Base-by-base conservation (phyloP, 2,797 vertebrate genomes). In the Setipinna tenuifilis region DNA sequence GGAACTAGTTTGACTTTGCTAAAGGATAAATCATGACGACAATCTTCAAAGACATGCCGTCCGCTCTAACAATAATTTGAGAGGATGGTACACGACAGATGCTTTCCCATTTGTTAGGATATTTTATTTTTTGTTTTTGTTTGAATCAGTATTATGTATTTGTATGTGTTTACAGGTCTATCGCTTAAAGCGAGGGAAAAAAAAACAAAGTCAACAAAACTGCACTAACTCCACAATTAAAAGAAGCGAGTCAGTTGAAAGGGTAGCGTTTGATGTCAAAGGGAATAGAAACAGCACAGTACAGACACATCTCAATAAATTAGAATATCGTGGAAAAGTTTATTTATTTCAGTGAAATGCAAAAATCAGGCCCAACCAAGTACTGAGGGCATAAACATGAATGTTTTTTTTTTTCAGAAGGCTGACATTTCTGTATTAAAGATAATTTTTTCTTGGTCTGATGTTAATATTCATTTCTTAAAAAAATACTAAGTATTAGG, bases 91-190 rank as follows among this genome's bases (percentile, higher is more conserved):
- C 68, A 75, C 10, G 6, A 41, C 68, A 75, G 71, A 41, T 31
- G 3, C 17, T 75, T 31, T 75, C 0, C 25, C 68, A 41, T 75
- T 31, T 75, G 35, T 78, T 6, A 41, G 1, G 35, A 41, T 41
- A 16, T 23, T 9, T 25, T 25, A 9, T 11, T 28, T 11, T 68
- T 1, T 82, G 57, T 48, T 78, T 17, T 17, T 17, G 19, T 82
- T 61, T 82, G 83, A 75, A 75, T 14, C 65, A 68, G 28, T 71
- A n/a, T 71, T 78, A 44, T 78, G 23, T 21, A 78, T 21, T 41
- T 19, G 17, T 19, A 6, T 35, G 31, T 78, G 31, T 86, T 78
- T 78, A 78, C 35, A 78, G 35, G 6, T 78, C 35, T 21, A 44
- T 35, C 28, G 28, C 31, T 19, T 71, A 21, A 78, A 78, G 19